phyloP scores from a whole-genome alignment of 2,797 vertebrate genomes.

The Austrolebias charrua region DNA sequence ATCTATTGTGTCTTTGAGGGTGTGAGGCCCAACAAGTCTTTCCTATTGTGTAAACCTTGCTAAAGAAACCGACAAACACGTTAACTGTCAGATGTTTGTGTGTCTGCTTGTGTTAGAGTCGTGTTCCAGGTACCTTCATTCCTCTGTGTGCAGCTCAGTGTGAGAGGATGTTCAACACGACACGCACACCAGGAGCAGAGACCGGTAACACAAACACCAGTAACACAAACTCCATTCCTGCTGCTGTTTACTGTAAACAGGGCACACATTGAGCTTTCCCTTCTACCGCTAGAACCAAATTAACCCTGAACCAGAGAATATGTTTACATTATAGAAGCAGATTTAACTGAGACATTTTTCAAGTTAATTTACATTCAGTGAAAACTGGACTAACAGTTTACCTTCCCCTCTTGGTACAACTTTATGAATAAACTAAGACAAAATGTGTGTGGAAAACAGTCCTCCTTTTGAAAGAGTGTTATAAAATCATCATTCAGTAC shows the following conservation, averaged over 20 bases:
- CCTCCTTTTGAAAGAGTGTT: too few species aligned
- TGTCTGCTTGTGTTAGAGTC: conserved; percentile 66
- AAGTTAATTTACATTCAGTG: not conserved
- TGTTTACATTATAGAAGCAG: not conserved
- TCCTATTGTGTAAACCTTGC: too few species aligned
- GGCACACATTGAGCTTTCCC: too few species aligned
- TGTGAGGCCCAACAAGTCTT: too few species aligned
- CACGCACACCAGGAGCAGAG: conserved; percentile 81
- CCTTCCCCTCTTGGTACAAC: too few species aligned
- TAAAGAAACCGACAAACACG: too few species aligned
- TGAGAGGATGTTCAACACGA: conserved; percentile 90
- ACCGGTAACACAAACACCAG: conserved; percentile 74
- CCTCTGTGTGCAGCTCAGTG: conserved; percentile 88
- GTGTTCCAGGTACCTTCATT: conserved; percentile 81
- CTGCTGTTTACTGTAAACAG: too few species aligned
- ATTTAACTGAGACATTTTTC: not conserved
- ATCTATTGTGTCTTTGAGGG: too few species aligned
- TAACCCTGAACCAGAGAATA: not conserved
- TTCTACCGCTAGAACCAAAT: not conserved
- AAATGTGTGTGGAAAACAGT: too few species aligned
- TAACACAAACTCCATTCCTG: not conserved
- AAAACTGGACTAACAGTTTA: too few species aligned
- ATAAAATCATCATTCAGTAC: too few species aligned
- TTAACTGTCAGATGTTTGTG: not conserved
- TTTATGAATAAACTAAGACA: too few species aligned